These are phyloP conservation scores for Eucidaris tribuloides DNA, from an alignment of 35 echinoderm and acorn worm genomes.

Conservation along the genomic window DNA sequence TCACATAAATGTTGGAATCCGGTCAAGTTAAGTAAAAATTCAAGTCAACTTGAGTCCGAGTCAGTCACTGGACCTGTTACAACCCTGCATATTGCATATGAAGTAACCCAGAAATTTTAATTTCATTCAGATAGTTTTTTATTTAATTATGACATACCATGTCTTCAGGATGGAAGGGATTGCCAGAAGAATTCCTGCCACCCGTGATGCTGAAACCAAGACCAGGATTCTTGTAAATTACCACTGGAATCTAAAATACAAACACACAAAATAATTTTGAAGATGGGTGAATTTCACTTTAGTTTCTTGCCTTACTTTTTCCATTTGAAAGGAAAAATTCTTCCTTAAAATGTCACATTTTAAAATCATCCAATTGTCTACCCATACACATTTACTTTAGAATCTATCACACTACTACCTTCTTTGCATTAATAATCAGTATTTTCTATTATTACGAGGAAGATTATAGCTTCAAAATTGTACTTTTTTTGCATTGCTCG, in stretches of 20 bases:
- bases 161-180: conserved; percentile 64
- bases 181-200: conserved; percentile 53
- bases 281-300: background rate
- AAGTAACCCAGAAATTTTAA: background rate
- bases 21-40: too few species aligned
- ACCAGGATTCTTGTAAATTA: conserved; percentile 72
- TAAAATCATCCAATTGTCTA: too few species aligned
- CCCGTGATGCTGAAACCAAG: conserved; percentile 84
- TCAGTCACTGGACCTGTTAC: background rate
- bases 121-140: background rate
- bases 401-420: too few species aligned
- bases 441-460: too few species aligned
- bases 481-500: too few species aligned
- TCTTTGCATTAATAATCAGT: too few species aligned
- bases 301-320: background rate
- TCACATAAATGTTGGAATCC: too few species aligned
- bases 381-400: too few species aligned
- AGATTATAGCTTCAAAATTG: too few species aligned
- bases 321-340: too few species aligned
- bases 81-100: background rate
- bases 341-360: too few species aligned
- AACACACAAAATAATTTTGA: background rate
- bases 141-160: conserved; percentile 26
- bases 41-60: too few species aligned
- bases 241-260: conserved; percentile 10